A percentile compares a stretch with the other conserved stretches of the same genome.
phyloP scores from a whole-genome alignment of 2,797 vertebrate species.

The Manis pentadactyla region DNA sequence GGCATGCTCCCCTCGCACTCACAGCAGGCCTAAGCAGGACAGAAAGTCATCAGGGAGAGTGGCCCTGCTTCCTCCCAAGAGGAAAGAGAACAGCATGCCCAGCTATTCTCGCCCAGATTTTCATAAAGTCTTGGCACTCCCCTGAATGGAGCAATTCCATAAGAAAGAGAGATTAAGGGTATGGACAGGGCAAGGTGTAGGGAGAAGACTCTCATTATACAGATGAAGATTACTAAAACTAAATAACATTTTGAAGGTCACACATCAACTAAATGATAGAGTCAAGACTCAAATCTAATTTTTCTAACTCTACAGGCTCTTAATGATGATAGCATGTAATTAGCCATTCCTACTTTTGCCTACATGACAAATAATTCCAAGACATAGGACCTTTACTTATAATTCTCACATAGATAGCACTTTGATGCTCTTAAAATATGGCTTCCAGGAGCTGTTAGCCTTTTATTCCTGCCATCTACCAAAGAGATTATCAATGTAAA shows the following conservation, averaged over 20 bases:
- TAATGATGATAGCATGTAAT: background rate
- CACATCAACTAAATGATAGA: background rate
- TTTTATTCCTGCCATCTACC: background rate
- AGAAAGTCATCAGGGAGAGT: background rate
- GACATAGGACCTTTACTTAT: background rate
- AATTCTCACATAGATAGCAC: background rate
- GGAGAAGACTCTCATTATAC: background rate
- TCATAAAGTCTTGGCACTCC: background rate
- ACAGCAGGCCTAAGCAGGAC: background rate
- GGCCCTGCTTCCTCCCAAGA: background rate
- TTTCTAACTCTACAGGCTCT: background rate
- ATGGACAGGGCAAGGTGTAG: background rate
- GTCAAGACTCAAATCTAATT: background rate
- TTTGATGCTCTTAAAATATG: background rate
- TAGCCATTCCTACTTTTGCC: background rate
- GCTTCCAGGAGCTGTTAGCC: background rate
- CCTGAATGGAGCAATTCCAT: background rate
- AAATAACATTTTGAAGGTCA: slow-evolving; percentile 7
- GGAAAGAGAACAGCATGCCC: background rate
- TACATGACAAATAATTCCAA: slow-evolving; percentile 13
- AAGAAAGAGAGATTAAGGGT: background rate
- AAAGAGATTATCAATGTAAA: slow-evolving; percentile 1
- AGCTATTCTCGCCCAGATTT: background rate
- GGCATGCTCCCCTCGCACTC: background rate
- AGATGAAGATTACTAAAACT: slow-evolving; percentile 4